phyloP scores from a whole-genome alignment of 2,113 vertebrate genomes.

The Sarotherodon lohbergeri region DNA sequence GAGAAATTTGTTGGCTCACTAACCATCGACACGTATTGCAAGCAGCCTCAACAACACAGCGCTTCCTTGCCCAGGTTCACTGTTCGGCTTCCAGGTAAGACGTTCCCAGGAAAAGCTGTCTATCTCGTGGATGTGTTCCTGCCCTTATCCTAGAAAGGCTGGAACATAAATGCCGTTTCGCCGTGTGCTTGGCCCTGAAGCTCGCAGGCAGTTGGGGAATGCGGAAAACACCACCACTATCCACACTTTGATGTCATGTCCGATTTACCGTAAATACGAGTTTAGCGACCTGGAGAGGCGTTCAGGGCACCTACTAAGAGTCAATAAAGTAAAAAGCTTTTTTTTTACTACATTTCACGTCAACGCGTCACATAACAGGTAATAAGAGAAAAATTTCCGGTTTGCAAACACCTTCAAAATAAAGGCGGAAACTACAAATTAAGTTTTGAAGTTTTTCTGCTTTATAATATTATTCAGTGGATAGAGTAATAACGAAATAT shows the following conservation, averaged over 20 bases:
- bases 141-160: not conserved
- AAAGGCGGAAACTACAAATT: not conserved
- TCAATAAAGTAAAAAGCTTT: not conserved
- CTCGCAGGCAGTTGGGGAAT: not conserved
- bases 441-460: not conserved
- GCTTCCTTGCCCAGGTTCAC: not conserved
- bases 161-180: not conserved
- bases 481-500: not conserved
- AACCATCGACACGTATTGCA: not conserved
- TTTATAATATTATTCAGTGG: not conserved
- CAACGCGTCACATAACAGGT: not conserved
- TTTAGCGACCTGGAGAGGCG: not conserved
- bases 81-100: not conserved
- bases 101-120: not conserved
- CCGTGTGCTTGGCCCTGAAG: not conserved
- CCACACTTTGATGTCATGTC: constrained; percentile 12
- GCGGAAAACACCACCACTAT: not conserved
- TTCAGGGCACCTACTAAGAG: not conserved
- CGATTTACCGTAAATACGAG: not conserved
- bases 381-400: fast-evolving
- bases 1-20: not conserved
- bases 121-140: not conserved
- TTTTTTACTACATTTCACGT: not conserved
- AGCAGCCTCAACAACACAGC: not conserved
- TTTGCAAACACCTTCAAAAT: not conserved